Conservation (phyloP, 2,888 invertebrate species). For the Malacosoma neustria region DNA sequence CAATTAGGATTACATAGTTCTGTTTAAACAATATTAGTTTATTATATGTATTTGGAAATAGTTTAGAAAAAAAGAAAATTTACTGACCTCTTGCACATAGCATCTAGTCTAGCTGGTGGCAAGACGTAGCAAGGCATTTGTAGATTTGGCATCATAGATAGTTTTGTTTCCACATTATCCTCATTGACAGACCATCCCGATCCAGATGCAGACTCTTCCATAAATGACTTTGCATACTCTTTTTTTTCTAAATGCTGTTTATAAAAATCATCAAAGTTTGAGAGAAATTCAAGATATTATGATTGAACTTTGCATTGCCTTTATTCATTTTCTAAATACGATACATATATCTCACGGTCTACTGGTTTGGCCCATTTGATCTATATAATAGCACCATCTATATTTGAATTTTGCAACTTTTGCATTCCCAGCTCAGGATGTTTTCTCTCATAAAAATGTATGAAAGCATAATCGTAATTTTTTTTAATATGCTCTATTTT, state of each 20-base stretch:
- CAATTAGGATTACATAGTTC: too few relatives aligned
- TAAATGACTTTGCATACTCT: constrained; percentile 46
- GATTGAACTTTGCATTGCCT: constrained; percentile 67
- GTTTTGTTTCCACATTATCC: too few relatives aligned
- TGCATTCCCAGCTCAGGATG: constrained; percentile 76
- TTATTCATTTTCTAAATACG: constrained; percentile 50
- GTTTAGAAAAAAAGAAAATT: constrained; percentile 1
- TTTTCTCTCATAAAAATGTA: constrained; percentile 79
- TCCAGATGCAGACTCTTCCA: constrained; percentile 54
- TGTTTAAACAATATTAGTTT: too few relatives aligned
- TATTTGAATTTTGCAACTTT: constrained; percentile 63
- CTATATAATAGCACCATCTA: constrained; percentile 60
- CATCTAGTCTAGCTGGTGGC: constrained; percentile 37
- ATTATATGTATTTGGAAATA: too few relatives aligned
- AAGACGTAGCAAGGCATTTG: background rate
- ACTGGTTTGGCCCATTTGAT: constrained; percentile 77
- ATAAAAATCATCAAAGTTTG: constrained; percentile 58
- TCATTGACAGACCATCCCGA: constrained; percentile 32
- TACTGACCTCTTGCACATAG: constrained; percentile 55
- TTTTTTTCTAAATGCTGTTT: constrained; percentile 57
- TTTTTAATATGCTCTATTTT: constrained; percentile 81
- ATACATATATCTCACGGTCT: constrained; percentile 55
- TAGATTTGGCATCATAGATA: too few relatives aligned
- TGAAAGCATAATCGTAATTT: constrained; percentile 84
- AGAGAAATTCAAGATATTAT: constrained; percentile 37